These are phyloP conservation scores for Microplitis mediator DNA, from an alignment of 1,140 invertebrate genomes.

Conservation along the genomic window DNA sequence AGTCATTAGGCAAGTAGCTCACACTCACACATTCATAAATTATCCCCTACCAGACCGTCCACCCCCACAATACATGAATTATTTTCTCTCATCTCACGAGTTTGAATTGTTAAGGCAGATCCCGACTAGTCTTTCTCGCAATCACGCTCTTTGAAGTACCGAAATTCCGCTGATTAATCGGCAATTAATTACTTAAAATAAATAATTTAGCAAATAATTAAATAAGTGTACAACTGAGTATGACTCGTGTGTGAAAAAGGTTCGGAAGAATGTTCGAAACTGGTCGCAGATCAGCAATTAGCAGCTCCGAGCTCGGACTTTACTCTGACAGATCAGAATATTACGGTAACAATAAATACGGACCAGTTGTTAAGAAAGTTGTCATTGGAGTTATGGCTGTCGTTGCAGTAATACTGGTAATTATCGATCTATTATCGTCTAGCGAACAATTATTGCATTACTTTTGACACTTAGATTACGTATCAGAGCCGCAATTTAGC, in stretches of 20 bases:
- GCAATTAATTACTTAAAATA: not conserved
- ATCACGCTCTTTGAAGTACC: too few relatives aligned
- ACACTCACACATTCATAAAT: slow-evolving; percentile 12
- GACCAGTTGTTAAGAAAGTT: slow-evolving; percentile 47
- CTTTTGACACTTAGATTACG: not conserved
- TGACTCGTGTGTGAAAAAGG: slow-evolving; percentile 8
- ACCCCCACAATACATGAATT: not conserved
- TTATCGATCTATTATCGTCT: slow-evolving; percentile 22
- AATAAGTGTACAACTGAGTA: not conserved
- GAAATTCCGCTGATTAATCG: not conserved
- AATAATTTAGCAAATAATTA: not conserved
- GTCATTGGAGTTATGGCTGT: slow-evolving; percentile 57
- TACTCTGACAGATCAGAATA: slow-evolving; percentile 56
- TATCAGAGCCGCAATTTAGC: not conserved
- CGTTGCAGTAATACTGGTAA: slow-evolving; percentile 55
- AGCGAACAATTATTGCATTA: not conserved
- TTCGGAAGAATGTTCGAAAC: slow-evolving; percentile 53
- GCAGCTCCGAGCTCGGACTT: slow-evolving; percentile 57
- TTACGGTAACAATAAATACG: slow-evolving; percentile 48
- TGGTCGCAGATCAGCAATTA: slow-evolving; percentile 54
- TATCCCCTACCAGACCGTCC: slow-evolving; percentile 11
- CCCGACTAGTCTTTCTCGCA: too few relatives aligned
- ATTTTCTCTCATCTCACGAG: not conserved
- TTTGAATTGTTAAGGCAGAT: not conserved
- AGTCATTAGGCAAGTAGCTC: slow-evolving; percentile 26